Percentiles rank a stretch among this genome's conserved stretches.
Conservation (phyloP, 2,797 vertebrate genomes). For the Poecilia picta region DNA sequence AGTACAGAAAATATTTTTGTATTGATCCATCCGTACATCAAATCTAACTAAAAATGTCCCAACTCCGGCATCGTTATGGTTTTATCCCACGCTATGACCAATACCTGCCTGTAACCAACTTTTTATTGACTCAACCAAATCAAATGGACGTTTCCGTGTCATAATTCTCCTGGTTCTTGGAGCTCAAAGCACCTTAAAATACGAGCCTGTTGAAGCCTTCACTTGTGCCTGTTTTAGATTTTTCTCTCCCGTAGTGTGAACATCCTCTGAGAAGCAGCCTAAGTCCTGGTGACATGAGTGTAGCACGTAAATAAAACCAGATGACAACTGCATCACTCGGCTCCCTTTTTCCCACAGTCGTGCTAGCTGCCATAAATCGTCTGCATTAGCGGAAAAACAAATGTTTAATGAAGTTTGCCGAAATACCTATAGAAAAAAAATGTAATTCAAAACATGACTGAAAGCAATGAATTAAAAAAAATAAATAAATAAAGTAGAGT, state of each 20-base stretch:
- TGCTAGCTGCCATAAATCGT: slow-evolving; percentile 28
- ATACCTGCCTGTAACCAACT: neutral
- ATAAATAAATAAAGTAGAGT: slow-evolving; percentile 24
- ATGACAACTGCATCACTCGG: slow-evolving; percentile 35
- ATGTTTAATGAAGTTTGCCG: slow-evolving; percentile 19
- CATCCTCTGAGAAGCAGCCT: neutral
- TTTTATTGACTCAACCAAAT: neutral
- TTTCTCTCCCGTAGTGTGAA: slow-evolving; percentile 6
- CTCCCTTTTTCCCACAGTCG: slow-evolving; percentile 28
- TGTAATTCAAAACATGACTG: slow-evolving; percentile 52
- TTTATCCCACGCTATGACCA: neutral
- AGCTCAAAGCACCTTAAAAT: neutral
- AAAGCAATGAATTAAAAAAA: slow-evolving; percentile 37
- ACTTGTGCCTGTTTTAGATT: neutral
- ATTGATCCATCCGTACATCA: neutral
- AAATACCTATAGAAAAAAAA: slow-evolving; percentile 34
- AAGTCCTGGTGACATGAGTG: slow-evolving; percentile 23
- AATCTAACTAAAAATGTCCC: neutral
- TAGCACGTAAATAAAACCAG: slow-evolving; percentile 37
- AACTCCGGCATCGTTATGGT: neutral
- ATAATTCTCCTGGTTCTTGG: neutral
- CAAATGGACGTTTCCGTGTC: neutral
- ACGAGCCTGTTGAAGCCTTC: neutral
- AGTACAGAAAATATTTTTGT: neutral
- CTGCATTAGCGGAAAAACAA: slow-evolving; percentile 22